A percentile compares a stretch with the other conserved stretches of the same genome.
Evolutionary conservation across 2,113 vertebrate species (phyloP).

Genomic region (Sphyrna mokarran): DNA sequence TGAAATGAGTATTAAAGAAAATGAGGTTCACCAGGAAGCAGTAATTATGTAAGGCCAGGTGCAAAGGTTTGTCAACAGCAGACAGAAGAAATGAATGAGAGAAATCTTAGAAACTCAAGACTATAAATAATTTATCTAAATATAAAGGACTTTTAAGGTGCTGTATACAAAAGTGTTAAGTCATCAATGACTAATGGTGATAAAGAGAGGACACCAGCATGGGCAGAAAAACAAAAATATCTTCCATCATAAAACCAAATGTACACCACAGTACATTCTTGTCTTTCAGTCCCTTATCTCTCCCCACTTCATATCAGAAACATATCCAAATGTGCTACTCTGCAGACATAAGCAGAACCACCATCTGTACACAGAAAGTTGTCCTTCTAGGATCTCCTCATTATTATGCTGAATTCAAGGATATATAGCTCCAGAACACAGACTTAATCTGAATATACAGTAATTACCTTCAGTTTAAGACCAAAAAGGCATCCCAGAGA

Average conservation of each 20-base stretch:
- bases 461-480: not conserved
- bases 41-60: not conserved
- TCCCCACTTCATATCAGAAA: not conserved
- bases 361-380: not conserved
- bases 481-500: not conserved
- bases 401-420: not conserved
- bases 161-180: not conserved
- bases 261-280: not conserved
- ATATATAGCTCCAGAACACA: not conserved
- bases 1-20: not conserved
- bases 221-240: not conserved
- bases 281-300: not conserved
- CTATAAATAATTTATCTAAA: not conserved
- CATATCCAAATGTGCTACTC: not conserved
- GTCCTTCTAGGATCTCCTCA: not conserved
- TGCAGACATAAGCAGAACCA: not conserved
- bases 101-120: not conserved
- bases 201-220: not conserved
- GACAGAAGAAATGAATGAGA: not conserved
- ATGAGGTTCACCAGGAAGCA: not conserved
- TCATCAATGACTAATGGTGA: not conserved
- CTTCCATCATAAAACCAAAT: not conserved
- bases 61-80: not conserved
- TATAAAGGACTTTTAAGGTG: not conserved
- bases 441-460: not conserved